Conservation (phyloP, 2,113 vertebrate genomes). For the Nannospalax galili region DNA sequence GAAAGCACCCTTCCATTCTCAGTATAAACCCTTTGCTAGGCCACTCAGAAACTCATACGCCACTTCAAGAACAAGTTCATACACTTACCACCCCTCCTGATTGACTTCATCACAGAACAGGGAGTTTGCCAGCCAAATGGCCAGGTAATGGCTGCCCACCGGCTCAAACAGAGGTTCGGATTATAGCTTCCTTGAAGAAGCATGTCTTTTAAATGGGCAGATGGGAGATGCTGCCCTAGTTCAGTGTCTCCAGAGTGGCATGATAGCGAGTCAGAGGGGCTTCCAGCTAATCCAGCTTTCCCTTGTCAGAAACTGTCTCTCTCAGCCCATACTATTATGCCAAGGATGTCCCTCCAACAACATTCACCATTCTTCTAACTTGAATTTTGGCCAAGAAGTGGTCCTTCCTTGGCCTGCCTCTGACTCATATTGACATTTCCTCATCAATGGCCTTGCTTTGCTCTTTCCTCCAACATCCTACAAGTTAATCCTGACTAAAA, state of each 20-base stretch:
- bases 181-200: conserved; percentile 5
- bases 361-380: not conserved
- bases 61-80: not conserved
- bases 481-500: not conserved
- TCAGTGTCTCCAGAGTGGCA: not conserved
- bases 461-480: not conserved
- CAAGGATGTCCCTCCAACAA: not conserved
- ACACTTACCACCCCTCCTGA: not conserved
- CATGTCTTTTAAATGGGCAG: not conserved
- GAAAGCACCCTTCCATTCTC: not conserved
- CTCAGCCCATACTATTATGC: not conserved
- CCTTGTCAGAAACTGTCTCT: not conserved
- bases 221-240: not conserved
- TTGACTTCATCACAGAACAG: conserved; percentile 9
- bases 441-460: not conserved
- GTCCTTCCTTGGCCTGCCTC: not conserved
- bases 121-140: not conserved
- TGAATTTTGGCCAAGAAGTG: not conserved
- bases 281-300: not conserved
- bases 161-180: not conserved
- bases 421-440: not conserved
- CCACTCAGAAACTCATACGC: not conserved
- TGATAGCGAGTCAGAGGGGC: not conserved
- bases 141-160: not conserved
- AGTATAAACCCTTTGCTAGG: not conserved